These are phyloP conservation scores for Perizoma flavofasciatum DNA, from an alignment of 2,888 invertebrate species.

Conservation along the genomic window DNA sequence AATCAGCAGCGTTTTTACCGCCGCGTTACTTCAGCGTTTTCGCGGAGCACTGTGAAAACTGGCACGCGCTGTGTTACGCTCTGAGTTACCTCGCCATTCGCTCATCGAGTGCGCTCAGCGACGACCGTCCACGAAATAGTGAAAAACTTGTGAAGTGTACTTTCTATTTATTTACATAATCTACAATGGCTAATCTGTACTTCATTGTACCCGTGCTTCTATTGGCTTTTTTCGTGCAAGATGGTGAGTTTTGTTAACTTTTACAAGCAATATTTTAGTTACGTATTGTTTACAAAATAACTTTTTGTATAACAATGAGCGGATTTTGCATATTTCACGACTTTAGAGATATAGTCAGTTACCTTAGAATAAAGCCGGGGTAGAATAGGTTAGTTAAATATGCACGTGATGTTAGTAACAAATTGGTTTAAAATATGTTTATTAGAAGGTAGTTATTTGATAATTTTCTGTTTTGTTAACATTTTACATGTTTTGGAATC, in stretches of 20 bases:
- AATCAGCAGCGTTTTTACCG: conserved; percentile 22
- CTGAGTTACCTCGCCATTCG: conserved; percentile 56
- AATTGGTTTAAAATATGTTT: too few relatives aligned
- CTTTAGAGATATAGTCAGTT: too few relatives aligned
- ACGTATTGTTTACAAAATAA: too few relatives aligned
- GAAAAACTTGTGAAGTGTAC: conserved; percentile 49
- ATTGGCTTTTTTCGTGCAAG: conserved; percentile 55
- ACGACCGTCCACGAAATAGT: conserved; percentile 49
- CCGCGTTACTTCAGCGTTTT: conserved; percentile 28
- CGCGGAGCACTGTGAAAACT: conserved; percentile 28
- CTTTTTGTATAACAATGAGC: too few relatives aligned
- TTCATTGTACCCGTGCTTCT: conserved; percentile 70
- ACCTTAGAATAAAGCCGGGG: too few relatives aligned
- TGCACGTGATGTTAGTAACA: too few relatives aligned
- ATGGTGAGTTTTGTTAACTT: not conserved
- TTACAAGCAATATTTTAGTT: too few relatives aligned
- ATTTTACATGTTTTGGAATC: too few relatives aligned
- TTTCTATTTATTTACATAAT: conserved; percentile 42
- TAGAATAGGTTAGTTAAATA: too few relatives aligned
- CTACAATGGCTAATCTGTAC: conserved; percentile 67
- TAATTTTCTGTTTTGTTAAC: too few relatives aligned
- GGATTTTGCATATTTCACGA: too few relatives aligned
- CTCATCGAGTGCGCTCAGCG: conserved; percentile 51
- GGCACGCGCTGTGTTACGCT: not conserved
- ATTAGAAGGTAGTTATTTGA: too few relatives aligned